These are phyloP conservation scores for Trogon surrucura DNA, from an alignment of 2,113 vertebrate species.

Conservation along the genomic window DNA sequence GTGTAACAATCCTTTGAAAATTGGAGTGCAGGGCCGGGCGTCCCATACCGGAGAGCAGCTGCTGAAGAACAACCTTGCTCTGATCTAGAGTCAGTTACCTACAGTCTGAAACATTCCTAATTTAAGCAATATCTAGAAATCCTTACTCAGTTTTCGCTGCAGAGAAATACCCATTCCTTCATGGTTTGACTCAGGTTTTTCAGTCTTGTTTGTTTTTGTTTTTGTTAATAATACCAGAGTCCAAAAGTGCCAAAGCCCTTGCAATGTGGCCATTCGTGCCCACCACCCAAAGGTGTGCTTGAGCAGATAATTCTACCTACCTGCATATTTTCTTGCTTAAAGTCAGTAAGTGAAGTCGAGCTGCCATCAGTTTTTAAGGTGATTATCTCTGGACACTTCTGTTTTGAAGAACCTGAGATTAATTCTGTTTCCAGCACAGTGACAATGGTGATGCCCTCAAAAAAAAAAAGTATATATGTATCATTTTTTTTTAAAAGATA, in stretches of 20 bases:
- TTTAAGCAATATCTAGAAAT: not conserved
- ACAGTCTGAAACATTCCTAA: not conserved
- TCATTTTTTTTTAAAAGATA: not conserved
- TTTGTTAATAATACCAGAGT: not conserved
- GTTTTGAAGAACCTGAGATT: not conserved
- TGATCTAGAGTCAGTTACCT: not conserved
- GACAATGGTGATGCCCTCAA: not conserved
- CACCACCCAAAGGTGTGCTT: not conserved
- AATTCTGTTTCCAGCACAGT: not conserved
- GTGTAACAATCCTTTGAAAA: not conserved
- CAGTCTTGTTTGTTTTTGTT: not conserved
- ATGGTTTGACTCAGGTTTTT: not conserved
- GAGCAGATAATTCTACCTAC: not conserved
- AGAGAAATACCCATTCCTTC: not conserved
- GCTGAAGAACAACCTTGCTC: not conserved
- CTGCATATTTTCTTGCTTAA: not conserved
- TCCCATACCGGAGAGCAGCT: accelerated
- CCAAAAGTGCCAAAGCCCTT: not conserved
- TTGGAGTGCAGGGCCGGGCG: not conserved
- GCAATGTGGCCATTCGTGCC: not conserved
- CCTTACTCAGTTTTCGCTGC: not conserved
- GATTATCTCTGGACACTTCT: not conserved
- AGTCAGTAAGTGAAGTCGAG: not conserved
- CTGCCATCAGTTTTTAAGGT: not conserved
- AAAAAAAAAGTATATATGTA: not conserved